Percentiles rank a stretch among this genome's conserved stretches.
These are phyloP conservation scores for Cinclus mexicanus DNA, from an alignment of 2,113 vertebrate genomes.

Conservation along the genomic window DNA sequence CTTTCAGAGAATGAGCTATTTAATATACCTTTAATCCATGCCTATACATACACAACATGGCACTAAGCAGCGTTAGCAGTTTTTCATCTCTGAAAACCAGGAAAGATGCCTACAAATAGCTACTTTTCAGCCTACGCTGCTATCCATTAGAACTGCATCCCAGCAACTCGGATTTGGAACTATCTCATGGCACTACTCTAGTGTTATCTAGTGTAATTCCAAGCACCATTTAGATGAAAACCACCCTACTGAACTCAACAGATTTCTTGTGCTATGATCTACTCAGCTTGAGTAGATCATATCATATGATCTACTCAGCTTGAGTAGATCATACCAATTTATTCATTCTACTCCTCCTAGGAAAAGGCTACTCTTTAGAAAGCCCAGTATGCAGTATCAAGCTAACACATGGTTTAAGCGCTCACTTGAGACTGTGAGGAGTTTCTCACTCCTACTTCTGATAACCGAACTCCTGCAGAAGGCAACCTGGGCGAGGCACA, in stretches of 20 bases:
- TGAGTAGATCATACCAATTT: not conserved
- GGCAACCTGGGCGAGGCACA: not conserved
- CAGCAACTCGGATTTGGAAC: not conserved
- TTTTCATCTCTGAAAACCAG: not conserved
- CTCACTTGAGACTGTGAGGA: not conserved
- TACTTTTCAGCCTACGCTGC: not conserved
- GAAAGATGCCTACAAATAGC: not conserved
- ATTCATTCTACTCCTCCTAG: not conserved
- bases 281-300: not conserved
- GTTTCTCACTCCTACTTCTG: not conserved
- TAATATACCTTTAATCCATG: not conserved
- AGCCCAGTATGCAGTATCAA: not conserved
- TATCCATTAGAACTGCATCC: not conserved
- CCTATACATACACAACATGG: not conserved
- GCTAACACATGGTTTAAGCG: not conserved
- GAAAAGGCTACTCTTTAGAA: not conserved
- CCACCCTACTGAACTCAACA: not conserved
- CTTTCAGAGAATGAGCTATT: not conserved
- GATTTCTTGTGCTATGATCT: not conserved
- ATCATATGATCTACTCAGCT: not conserved
- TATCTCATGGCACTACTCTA: not conserved
- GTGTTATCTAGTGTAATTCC: not conserved
- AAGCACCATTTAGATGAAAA: not conserved
- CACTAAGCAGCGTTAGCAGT: accelerated
- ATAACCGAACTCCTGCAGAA: not conserved